These are phyloP conservation scores for Semaprochilodus insignis DNA, from an alignment of 2,797 vertebrate species.

Conservation along the genomic window DNA sequence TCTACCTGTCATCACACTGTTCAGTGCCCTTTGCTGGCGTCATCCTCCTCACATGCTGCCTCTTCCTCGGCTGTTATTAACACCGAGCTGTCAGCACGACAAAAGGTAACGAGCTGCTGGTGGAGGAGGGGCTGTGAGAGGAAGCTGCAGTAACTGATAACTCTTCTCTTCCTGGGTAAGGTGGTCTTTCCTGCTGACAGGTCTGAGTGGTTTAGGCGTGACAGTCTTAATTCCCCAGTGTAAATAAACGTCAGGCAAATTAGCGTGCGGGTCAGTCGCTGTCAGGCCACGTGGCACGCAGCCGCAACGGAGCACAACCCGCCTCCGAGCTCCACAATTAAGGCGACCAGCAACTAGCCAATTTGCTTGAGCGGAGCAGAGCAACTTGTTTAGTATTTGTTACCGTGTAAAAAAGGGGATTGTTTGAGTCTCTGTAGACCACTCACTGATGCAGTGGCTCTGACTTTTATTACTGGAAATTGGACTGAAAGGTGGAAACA, in stretches of 20 bases:
- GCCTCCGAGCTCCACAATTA: slow-evolving; percentile 51
- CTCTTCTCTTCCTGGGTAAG: slow-evolving; percentile 40
- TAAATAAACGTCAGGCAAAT: slow-evolving; percentile 63
- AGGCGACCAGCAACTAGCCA: slow-evolving; percentile 7
- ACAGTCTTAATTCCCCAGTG: slow-evolving; percentile 56
- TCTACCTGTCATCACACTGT: slow-evolving; percentile 32
- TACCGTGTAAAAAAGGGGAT: slow-evolving; percentile 20
- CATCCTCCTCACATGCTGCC: slow-evolving; percentile 26
- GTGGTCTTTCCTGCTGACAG: slow-evolving; percentile 25
- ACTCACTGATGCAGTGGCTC: slow-evolving; percentile 1
- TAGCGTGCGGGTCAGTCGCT: slow-evolving; percentile 41
- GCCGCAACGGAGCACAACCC: slow-evolving; percentile 34
- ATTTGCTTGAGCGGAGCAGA: slow-evolving; percentile 13
- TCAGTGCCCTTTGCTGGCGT: slow-evolving; percentile 28
- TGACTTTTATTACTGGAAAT: neutral
- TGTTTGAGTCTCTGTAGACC: neutral
- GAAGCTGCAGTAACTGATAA: slow-evolving; percentile 53
- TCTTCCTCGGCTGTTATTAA: slow-evolving; percentile 49
- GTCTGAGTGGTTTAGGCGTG: slow-evolving; percentile 45
- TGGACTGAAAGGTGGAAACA: no score
- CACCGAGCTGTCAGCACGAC: slow-evolving; percentile 40
- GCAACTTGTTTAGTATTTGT: slow-evolving; percentile 26
- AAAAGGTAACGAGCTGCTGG: neutral
- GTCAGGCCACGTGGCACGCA: slow-evolving; percentile 32
- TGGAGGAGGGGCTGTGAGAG: slow-evolving; percentile 22